These are phyloP conservation scores for Microchrysa polita DNA, from an alignment of 2,888 invertebrate species.

Conservation along the genomic window DNA sequence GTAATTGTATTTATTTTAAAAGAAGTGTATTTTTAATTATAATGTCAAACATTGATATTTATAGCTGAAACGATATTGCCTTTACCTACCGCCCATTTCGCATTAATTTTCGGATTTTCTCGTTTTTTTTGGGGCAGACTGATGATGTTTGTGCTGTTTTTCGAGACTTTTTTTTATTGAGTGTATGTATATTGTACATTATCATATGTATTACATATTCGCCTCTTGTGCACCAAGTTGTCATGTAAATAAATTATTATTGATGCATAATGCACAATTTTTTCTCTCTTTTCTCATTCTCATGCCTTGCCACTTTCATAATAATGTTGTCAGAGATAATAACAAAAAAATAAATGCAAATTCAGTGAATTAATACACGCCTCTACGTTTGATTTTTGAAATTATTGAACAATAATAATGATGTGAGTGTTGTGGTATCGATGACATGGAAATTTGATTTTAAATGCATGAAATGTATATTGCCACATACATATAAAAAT, in stretches of 20 bases:
- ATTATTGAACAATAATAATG: constrained; percentile 11
- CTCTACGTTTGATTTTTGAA: neutral
- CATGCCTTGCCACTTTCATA: neutral
- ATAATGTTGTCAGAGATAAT: neutral
- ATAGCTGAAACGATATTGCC: neutral
- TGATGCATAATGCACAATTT: no score
- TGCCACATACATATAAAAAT: no score
- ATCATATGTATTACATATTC: no score
- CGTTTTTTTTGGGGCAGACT: neutral
- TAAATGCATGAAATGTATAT: neutral
- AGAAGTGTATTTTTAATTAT: constrained; percentile 19
- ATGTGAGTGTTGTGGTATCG: neutral
- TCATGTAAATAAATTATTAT: no score
- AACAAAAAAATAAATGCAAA: neutral
- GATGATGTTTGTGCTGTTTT: no score
- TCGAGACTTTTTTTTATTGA: no score
- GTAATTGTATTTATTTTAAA: constrained; percentile 24
- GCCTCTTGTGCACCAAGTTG: no score
- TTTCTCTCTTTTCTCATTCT: neutral
- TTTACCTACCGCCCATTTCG: no score
- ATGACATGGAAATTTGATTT: constrained; percentile 22
- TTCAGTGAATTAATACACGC: constrained; percentile 10
- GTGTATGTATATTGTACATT: no score
- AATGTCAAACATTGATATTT: constrained; percentile 22
- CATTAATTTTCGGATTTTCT: constrained; percentile 8